Evolutionary conservation across 2,888 invertebrate genomes (phyloP).

Genomic region (Leptopilina drosophilae): DNA sequence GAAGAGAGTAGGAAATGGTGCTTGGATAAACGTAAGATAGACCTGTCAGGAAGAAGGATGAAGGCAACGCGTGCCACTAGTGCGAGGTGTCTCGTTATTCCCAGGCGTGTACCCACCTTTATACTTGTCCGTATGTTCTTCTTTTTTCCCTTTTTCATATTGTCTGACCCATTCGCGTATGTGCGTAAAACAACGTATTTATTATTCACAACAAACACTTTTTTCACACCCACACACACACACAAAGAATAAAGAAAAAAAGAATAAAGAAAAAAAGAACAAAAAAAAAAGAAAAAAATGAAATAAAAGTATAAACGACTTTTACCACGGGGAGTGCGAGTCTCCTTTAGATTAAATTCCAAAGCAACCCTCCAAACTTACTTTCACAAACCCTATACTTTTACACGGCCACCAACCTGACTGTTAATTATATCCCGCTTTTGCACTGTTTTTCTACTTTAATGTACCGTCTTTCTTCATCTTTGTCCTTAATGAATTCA

Average conservation of each 20-base stretch:
- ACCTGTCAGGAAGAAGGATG: slow-evolving; percentile 38
- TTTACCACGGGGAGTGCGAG: slow-evolving; percentile 37
- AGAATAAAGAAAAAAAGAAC: background rate
- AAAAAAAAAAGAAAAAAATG: background rate
- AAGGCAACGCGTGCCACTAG: slow-evolving; percentile 25
- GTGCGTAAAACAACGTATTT: background rate
- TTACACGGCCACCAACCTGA: slow-evolving; percentile 11
- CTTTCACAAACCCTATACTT: slow-evolving; percentile 8
- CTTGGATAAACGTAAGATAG: slow-evolving; percentile 32
- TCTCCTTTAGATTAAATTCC: slow-evolving; percentile 40
- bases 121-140: slow-evolving; percentile 1
- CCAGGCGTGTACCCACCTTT: background rate
- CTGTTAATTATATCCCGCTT: slow-evolving; percentile 36
- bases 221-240: background rate
- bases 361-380: slow-evolving; percentile 36
- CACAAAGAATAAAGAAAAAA: background rate
- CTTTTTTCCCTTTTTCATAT: slow-evolving; percentile 1
- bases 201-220: slow-evolving; percentile 32
- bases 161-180: background rate
- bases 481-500: slow-evolving; percentile 11
- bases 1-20: slow-evolving; percentile 29
- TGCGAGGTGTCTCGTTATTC: slow-evolving; percentile 24
- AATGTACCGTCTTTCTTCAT: slow-evolving; percentile 4
- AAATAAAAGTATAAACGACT: background rate
- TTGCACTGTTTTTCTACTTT: slow-evolving; percentile 28